Conservation (phyloP, 2,797 vertebrate genomes). For the Champsocephalus esox region DNA sequence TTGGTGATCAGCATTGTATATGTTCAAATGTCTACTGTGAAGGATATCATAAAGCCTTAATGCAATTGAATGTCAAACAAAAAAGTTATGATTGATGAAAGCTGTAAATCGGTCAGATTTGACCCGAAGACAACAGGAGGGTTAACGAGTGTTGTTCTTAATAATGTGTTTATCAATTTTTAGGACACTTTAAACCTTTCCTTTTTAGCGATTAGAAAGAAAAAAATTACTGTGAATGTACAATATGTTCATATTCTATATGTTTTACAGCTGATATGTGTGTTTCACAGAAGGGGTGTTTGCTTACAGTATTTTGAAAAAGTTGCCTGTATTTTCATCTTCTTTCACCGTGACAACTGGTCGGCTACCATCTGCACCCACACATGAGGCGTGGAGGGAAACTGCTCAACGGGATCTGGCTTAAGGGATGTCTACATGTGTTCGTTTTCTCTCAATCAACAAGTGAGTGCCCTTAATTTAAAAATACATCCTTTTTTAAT, state of each 20-base stretch:
- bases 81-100: too few species aligned
- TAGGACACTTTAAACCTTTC: background rate
- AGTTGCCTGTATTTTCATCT: constrained; percentile 59
- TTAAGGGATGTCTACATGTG: constrained; percentile 36
- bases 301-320: constrained; percentile 58
- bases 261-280: constrained; percentile 32
- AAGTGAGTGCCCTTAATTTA: constrained; percentile 36
- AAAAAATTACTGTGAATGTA: background rate
- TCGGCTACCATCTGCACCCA: constrained; percentile 67
- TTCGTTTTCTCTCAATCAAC: constrained; percentile 32
- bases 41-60: too few species aligned
- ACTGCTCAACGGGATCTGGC: constrained; percentile 45
- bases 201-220: constrained; percentile 13
- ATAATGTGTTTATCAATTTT: background rate
- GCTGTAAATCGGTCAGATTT: too few species aligned
- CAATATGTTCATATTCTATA: background rate
- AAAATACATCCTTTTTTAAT: constrained; percentile 1
- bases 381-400: constrained; percentile 62
- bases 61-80: too few species aligned
- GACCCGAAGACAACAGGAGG: too few species aligned
- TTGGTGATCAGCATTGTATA: too few species aligned
- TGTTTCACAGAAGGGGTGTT: constrained; percentile 45
- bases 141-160: background rate
- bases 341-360: constrained; percentile 65
- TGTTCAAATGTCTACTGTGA: too few species aligned